Evolutionary conservation across 2,888 invertebrate species (phyloP), one percentile per base, ranked within the genome.

Genomic region (Pedicia rivosa): DNA sequence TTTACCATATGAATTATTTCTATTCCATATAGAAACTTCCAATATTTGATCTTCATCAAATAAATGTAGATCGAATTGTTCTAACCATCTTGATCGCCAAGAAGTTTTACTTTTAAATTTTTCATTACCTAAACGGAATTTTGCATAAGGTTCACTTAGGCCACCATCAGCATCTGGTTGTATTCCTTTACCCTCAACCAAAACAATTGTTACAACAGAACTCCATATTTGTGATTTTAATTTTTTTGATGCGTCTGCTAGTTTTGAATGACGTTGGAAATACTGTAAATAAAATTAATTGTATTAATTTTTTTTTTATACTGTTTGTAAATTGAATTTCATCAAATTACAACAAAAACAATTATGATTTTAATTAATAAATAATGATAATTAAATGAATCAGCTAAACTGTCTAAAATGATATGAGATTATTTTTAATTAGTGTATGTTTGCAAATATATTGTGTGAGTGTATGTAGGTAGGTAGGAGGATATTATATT

Each of bases 141-240:
- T 95, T 56, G 90, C 90, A 59, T 90, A 94, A 38, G 91, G 88
- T 59, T 94, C 92, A 47, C 80, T 83, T 42, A 84, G 73, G 44
- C 88, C 79, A n/a, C 75, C 75, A 51, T 90, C 90, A 47, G 83
- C 71, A 55, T 90, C 87, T 72, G 87, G 81, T 3, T 81, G 72
- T 40, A 97, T 70, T 56, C 90, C 83, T 63, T 79, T 86, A 9
- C 91, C 95, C 61, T 97, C 94, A 16, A 97, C 87, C 45, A 98
- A 67, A n/a, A 95, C 81, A 48, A 97, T 86, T 41, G 94, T 97
- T 25, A 98, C 92, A 39, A 94, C 90, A 3, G 90, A 88, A 55
- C 86, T 90, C 95, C 95, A 97, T 56, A 92, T 87, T 64, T 95
- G 94, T 19, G 84, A 88, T 62, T 92, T 94, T 37, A 90, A 64